Conservation (phyloP, 2,797 vertebrate species). For the Sebastes kiyomatsui region DNA sequence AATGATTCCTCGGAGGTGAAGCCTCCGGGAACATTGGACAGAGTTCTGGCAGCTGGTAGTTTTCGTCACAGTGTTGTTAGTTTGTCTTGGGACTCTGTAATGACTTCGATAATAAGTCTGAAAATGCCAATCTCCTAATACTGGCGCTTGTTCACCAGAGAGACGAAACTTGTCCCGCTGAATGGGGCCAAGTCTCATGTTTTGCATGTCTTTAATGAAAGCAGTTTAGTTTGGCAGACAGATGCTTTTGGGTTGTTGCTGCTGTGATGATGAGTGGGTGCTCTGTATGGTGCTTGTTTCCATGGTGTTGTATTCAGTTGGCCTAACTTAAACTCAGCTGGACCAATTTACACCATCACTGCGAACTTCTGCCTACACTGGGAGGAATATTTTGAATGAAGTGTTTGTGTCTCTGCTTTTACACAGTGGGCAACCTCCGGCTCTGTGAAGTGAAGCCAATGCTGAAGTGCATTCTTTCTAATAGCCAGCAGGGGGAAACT, state of each 20-base stretch:
- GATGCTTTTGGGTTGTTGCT: slow-evolving; percentile 26
- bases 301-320: slow-evolving; percentile 23
- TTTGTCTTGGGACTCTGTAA: slow-evolving; percentile 38
- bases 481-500: no score
- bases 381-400: slow-evolving; percentile 17
- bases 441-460: no score
- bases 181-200: slow-evolving; percentile 27
- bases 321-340: slow-evolving; percentile 24
- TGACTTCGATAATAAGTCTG: slow-evolving; percentile 44
- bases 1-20: slow-evolving; percentile 18
- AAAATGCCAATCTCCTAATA: slow-evolving; percentile 34
- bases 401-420: background rate
- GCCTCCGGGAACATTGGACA: slow-evolving; percentile 1
- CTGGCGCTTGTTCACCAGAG: slow-evolving; percentile 30
- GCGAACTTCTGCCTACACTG: slow-evolving; percentile 1
- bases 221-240: slow-evolving; percentile 33
- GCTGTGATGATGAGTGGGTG: slow-evolving; percentile 37
- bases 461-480: no score
- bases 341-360: slow-evolving; percentile 2
- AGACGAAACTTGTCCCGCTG: slow-evolving; percentile 3
- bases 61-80: slow-evolving; percentile 19
- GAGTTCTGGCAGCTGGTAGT: slow-evolving; percentile 12
- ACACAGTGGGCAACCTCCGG: background rate
- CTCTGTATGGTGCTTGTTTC: slow-evolving; percentile 25
- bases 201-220: slow-evolving; percentile 43